Evolutionary conservation across 2,888 invertebrate species (phyloP).

Genomic region (Phortica okadai): DNA sequence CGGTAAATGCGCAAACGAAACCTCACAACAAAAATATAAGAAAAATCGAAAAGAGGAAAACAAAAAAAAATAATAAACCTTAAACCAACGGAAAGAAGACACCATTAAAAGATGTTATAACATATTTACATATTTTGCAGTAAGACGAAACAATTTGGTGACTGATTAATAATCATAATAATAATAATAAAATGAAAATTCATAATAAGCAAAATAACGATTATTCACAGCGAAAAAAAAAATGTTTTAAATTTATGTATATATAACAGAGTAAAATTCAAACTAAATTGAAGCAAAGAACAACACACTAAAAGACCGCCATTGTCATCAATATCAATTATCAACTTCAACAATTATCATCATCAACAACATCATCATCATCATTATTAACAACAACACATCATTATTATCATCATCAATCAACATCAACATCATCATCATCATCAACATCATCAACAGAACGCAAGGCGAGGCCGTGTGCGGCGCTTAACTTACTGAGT

Average conservation of each 20-base stretch:
- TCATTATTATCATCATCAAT: not conserved
- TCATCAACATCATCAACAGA: not conserved
- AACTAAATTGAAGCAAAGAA: constrained; percentile 6
- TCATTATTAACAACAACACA: constrained; percentile 16
- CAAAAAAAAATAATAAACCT: not conserved
- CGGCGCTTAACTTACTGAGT: constrained; percentile 89
- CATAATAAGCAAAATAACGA: not conserved
- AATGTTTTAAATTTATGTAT: not conserved
- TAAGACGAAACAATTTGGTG: no score
- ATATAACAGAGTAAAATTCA: not conserved
- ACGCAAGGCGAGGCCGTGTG: not conserved
- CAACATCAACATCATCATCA: not conserved
- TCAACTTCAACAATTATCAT: constrained; percentile 1
- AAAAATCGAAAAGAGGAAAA: constrained; percentile 8
- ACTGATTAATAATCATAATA: no score
- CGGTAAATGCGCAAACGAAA: not conserved
- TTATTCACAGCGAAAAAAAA: not conserved
- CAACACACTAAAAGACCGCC: not conserved
- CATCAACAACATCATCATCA: constrained; percentile 6
- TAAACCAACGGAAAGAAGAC: not conserved
- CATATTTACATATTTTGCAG: no score
- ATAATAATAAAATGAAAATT: not conserved
- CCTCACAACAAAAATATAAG: not conserved
- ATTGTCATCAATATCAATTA: constrained; percentile 3
- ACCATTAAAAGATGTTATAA: no score